phyloP scores from a whole-genome alignment of 2,113 vertebrate genomes.

The Hemiscyllium ocellatum region DNA sequence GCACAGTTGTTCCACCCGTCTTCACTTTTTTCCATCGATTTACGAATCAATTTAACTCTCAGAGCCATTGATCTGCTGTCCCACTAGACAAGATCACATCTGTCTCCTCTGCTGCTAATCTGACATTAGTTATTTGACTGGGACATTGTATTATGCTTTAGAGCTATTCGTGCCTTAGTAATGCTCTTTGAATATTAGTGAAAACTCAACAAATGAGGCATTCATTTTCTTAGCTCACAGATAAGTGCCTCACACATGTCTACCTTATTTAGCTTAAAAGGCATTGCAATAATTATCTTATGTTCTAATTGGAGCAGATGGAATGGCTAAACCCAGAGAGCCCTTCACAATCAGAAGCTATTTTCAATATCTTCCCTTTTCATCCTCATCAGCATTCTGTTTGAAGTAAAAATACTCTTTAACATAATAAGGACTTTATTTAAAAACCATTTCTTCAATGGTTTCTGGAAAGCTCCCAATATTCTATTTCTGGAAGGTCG shows the following conservation, averaged over 20 bases:
- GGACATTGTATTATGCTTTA: background rate
- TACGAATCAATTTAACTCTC: background rate
- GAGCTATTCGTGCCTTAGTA: background rate
- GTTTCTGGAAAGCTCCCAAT: background rate
- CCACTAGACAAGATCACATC: background rate
- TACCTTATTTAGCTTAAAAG: background rate
- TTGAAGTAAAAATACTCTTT: background rate
- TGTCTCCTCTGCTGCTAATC: background rate
- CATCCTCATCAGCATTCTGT: background rate
- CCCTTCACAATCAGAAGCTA: conserved; percentile 13
- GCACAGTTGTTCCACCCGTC: background rate
- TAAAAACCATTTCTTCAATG: background rate
- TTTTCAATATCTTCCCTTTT: background rate
- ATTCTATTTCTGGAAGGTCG: background rate
- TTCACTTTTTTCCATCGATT: background rate
- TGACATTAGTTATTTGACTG: background rate
- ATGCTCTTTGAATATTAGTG: background rate
- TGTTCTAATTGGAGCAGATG: background rate
- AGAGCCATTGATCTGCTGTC: background rate
- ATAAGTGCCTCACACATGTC: background rate
- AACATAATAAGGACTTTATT: background rate
- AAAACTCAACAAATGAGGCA: background rate
- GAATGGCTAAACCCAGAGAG: background rate
- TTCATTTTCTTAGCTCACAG: background rate
- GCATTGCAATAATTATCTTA: background rate